Evolutionary conservation across 2,113 vertebrate species (phyloP).

Genomic region (Felis chaus): DNA sequence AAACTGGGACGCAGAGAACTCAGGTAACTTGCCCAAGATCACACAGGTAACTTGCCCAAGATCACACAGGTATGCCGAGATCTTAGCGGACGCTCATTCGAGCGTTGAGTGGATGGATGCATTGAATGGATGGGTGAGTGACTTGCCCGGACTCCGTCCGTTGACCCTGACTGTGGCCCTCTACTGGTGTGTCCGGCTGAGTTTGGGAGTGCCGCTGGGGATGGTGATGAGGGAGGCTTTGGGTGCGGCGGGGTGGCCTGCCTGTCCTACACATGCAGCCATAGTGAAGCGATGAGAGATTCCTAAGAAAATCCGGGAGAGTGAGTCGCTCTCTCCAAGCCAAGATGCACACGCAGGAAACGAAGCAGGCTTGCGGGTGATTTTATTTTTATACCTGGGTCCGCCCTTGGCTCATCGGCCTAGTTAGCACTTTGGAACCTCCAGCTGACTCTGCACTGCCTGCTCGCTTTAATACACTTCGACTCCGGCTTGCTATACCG

Average conservation of each 20-base stretch:
- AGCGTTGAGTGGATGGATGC: not conserved
- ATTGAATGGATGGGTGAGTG: not conserved
- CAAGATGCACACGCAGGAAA: not conserved
- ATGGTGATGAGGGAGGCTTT: too few species aligned
- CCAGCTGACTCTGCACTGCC: conserved; percentile 72
- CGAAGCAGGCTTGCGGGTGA: not conserved
- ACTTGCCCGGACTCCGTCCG: rapidly evolving
- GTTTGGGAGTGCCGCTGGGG: not conserved
- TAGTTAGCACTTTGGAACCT: conserved; percentile 66
- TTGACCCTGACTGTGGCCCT: not conserved
- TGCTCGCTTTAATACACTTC: conserved; percentile 77
- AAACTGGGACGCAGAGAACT: not conserved
- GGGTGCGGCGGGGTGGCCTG: not conserved
- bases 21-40: not conserved
- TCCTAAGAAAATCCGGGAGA: conserved; percentile 47
- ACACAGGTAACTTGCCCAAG: not conserved
- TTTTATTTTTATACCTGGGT: conserved; percentile 68
- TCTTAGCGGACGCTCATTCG: rapidly evolving
- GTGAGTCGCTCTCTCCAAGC: not conserved
- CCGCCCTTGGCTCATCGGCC: conserved; percentile 49
- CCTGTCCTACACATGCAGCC: not conserved
- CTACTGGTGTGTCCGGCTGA: too few species aligned
- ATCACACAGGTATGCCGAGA: not conserved
- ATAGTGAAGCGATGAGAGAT: not conserved
- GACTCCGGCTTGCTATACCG: conserved; percentile 69